Percentiles rank a stretch among this genome's conserved stretches.
phyloP scores from a whole-genome alignment of 2,113 vertebrate genomes.

The Pseudorasbora parva region DNA sequence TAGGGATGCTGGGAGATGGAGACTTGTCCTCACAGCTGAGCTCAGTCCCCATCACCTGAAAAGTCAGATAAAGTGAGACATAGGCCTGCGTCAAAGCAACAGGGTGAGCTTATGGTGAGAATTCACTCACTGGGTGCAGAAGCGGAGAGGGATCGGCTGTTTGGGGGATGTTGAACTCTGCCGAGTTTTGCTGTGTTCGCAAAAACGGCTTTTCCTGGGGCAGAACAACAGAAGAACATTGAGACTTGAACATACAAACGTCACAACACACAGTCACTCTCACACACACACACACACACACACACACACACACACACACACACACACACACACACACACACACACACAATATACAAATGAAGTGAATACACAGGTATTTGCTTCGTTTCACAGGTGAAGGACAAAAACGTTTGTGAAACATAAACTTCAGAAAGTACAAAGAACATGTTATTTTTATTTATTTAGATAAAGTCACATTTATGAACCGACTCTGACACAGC shows the following conservation, averaged over 20 bases:
- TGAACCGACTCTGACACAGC: not conserved
- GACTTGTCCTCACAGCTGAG: constrained; percentile 75
- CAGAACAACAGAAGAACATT: not conserved
- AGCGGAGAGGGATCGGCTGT: not conserved
- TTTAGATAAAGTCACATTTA: not conserved
- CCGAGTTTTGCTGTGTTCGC: constrained; percentile 67
- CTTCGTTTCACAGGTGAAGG: not conserved
- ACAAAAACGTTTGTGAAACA: not conserved
- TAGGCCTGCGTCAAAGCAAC: not conserved
- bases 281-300: not conserved
- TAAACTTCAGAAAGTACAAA: not conserved
- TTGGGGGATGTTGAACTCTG: not conserved
- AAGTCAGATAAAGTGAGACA: constrained; percentile 6
- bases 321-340: too few species aligned
- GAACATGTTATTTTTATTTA: not conserved
- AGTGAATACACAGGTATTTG: not conserved
- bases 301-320: not conserved
- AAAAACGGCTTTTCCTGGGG: constrained; percentile 70
- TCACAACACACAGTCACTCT: not conserved
- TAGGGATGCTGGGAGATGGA: constrained; percentile 76
- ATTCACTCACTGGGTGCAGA: constrained; percentile 60
- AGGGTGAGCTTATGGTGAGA: not conserved
- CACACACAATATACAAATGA: not conserved
- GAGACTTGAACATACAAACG: not conserved
- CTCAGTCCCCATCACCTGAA: constrained; percentile 81